A percentile compares a stretch with the other conserved stretches of the same genome.
These are phyloP conservation scores for Scaeva pyrastri DNA, from an alignment of 2,888 invertebrate genomes.

Conservation along the genomic window DNA sequence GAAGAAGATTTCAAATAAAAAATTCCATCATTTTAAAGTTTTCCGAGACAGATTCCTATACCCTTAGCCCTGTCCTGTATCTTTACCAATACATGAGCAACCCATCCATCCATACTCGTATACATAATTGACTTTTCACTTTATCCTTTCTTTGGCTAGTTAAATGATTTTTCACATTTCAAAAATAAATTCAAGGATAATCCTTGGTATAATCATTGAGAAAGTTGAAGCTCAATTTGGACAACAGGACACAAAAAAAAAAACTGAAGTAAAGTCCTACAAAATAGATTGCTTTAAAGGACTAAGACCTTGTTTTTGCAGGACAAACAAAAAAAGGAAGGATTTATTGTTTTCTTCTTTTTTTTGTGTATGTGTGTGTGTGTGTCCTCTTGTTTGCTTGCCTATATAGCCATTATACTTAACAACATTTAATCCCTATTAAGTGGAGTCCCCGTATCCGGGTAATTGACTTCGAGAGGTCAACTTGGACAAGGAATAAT, in stretches of 20 bases:
- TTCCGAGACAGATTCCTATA: neutral
- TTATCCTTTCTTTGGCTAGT: slow-evolving; percentile 6
- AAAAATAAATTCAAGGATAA: slow-evolving; percentile 18
- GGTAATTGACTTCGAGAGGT: slow-evolving; percentile 37
- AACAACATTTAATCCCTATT: slow-evolving; percentile 43
- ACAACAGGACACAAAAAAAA: neutral
- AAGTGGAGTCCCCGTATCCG: slow-evolving; percentile 26
- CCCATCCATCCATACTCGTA: no score
- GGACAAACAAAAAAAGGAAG: neutral
- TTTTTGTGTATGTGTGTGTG: neutral
- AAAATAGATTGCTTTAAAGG: slow-evolving; percentile 27
- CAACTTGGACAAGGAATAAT: slow-evolving; percentile 37
- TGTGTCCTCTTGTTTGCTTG: neutral
- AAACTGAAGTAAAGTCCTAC: neutral
- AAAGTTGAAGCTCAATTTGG: neutral
- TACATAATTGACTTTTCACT: neutral
- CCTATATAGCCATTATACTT: slow-evolving; percentile 10
- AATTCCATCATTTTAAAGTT: slow-evolving; percentile 12
- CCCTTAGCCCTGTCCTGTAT: no score
- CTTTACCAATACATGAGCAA: no score
- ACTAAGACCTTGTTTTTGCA: slow-evolving; percentile 9
- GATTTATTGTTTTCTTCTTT: slow-evolving; percentile 16
- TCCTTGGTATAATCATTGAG: neutral
- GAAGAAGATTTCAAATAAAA: neutral
- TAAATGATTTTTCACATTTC: slow-evolving; percentile 3